Base-by-base conservation (phyloP, 2,888 invertebrate genomes). In the Dromius quadrimaculatus region DNA sequence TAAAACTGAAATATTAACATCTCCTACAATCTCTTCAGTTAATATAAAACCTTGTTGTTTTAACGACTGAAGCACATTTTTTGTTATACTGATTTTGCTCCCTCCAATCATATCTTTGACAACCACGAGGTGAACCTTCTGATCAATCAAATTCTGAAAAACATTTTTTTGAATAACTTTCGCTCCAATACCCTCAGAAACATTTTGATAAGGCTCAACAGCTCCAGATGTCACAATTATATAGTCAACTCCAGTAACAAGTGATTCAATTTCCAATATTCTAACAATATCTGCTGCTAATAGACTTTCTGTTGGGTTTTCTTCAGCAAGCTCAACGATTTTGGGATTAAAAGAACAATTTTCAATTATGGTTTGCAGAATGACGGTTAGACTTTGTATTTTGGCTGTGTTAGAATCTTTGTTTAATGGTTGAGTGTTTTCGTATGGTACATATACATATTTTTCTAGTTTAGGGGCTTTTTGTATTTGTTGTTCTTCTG, bases 391-490 rank as follows among this genome's bases (percentile, higher is more conserved):
- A n/a, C 92, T 92, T 75, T 90, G 88, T 1, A 85, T 78, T 71
- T 85, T 87, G 0, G 88, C 84, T 75, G 87, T 88, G 47, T 88
- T 86, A 1, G 86, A 82, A 78, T 89, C 88, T 77, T 89, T 89
- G 2, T 83, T 84, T 1, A 84, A 75, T 0, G 80, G 74, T 57
- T 85, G 83, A 9, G 78, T 78, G 79, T 88, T 89, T 74, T 87
- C 85, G 79, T 92, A 92, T 1, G 96, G 92, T 69, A 93, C 84
- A 81, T 96, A 97, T 54, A 85, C 84, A 83, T 93, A 95, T 75
- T 89, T 88, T 83, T 98, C 97, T 15, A 95, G 84, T 76, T 92
- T 91, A 23, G 97, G 96, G 15, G 90, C 80, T 2, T 90, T 84
- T 83, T 96, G 95, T 13, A 87, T 83, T 80, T 90, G 89, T 75